Percentiles rank a stretch among this genome's conserved stretches.
phyloP scores from a whole-genome alignment of 92 coral and sea anemone genomes.

The Parazoanthus atlanticus region DNA sequence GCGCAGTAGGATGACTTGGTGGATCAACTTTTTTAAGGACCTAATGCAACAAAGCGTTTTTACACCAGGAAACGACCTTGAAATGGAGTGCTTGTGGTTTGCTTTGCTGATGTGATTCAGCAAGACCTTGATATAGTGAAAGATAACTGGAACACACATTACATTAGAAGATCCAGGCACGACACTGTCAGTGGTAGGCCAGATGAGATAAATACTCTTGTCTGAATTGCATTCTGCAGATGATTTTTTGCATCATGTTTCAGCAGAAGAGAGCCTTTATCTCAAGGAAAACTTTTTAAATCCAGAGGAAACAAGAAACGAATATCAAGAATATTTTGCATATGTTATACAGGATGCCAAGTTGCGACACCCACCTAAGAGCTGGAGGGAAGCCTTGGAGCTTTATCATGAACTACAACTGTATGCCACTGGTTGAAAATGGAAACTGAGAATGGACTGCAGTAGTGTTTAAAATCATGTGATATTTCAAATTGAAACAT shows the following conservation, averaged over 20 bases:
- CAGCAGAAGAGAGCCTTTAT: constrained; percentile 43
- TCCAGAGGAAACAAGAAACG: constrained; percentile 41
- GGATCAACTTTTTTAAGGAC: constrained; percentile 57
- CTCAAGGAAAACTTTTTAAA: constrained; percentile 35
- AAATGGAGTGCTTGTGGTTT: constrained; percentile 33
- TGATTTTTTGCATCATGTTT: constrained; percentile 47
- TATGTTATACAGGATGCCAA: constrained; percentile 31
- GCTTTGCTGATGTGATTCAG: constrained; percentile 47
- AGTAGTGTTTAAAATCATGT: constrained; percentile 13
- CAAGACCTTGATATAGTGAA: constrained; percentile 48
- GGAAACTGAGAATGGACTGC: constrained; percentile 25
- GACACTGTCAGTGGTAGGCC: constrained; percentile 53
- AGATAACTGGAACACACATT: constrained; percentile 58
- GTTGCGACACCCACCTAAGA: constrained; percentile 28
- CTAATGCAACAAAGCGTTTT: constrained; percentile 43
- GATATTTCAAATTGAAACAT: constrained; percentile 13
- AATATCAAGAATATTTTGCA: constrained; percentile 50
- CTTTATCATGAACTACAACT: constrained; percentile 40
- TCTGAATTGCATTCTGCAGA: constrained; percentile 47
- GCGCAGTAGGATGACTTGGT: constrained; percentile 46
- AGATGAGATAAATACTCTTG: constrained; percentile 34
- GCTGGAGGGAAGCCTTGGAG: constrained; percentile 51
- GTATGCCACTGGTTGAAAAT: constrained; percentile 28
- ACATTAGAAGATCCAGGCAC: constrained; percentile 40
- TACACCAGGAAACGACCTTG: constrained; percentile 48